Evolutionary conservation across 1,140 invertebrate species (phyloP).

Genomic region (Ips typographus): DNA sequence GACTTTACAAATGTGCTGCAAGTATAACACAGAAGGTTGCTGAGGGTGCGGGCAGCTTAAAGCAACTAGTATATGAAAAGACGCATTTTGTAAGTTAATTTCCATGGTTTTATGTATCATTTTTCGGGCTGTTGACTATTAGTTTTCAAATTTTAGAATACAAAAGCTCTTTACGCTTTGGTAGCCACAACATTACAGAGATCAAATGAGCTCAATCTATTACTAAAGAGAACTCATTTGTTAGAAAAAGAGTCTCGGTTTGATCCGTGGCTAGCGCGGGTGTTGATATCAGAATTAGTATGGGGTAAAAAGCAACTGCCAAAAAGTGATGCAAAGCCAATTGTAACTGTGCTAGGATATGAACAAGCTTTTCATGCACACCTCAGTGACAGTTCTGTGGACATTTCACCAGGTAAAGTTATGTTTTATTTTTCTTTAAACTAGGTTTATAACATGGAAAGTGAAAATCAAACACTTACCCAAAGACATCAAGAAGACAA

Average conservation of each 20-base stretch:
- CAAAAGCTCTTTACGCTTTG: conserved; percentile 70
- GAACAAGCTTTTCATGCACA: conserved; percentile 58
- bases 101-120: not conserved
- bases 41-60: conserved; percentile 69
- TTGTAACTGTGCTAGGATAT: conserved; percentile 67
- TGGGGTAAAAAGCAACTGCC: conserved; percentile 74
- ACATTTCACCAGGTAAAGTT: conserved; percentile 41
- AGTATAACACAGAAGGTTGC: conserved; percentile 66
- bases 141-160: conserved; percentile 62
- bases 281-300: conserved; percentile 80
- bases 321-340: conserved; percentile 64
- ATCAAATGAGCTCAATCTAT: conserved; percentile 61
- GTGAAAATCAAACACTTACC: conserved; percentile 8
- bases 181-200: conserved; percentile 72
- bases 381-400: conserved; percentile 43
- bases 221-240: conserved; percentile 64
- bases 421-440: conserved; percentile 39
- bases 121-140: conserved; percentile 10
- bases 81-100: conserved; percentile 53
- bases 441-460: conserved; percentile 38
- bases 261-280: conserved; percentile 68
- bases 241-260: conserved; percentile 68
- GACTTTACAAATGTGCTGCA: conserved; percentile 71
- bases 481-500: conserved; percentile 8
- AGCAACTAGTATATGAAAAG: conserved; percentile 68